Base-by-base conservation (phyloP, 2,888 invertebrate species). In the Podotricha telesiphe region DNA sequence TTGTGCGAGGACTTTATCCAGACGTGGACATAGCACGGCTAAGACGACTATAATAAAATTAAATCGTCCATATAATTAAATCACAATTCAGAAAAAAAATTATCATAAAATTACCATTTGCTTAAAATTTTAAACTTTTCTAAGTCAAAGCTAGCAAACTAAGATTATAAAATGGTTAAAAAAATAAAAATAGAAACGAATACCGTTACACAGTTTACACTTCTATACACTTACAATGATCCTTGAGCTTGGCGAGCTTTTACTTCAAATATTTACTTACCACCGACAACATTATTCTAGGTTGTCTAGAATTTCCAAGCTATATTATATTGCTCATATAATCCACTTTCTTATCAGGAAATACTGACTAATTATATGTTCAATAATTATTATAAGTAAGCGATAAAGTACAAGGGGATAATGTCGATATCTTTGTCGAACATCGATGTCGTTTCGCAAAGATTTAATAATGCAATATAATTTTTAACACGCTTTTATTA, bases 321-420 rank as follows among this genome's bases (percentile, higher is more conserved):
- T 62, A 19, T 19, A 19, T 48, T 47, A 47, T 62, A 62, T 19
- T 20, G 62, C 15, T 17, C 19, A 62, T 59, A 13, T 37, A 34
- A 37, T 50, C 50, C 37, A 48, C 62, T 62, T 62, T 62, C 62
- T 62, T 62, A 62, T 62, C 62, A 62, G 62, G 48, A 62, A 50
- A 62, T 50, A 48, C 62, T 48, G 37, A 34, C 28, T 48, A 28
- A 48, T 50, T 62, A 48, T 62, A 62, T 34, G 62, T 50, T 62
- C 15, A 62, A 34, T 34, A 15, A 42, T n/a, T 22, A 22, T 59
- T 19, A 48, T 37, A 62, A 62, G 37, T 20, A 19, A 13, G 48
- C 62, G 62, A 37, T 62, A 48, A 50, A 20, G 37, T 48, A 50
- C 22, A 45, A 59, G 22, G 22, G 59, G 34, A 48, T 19, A 37